Base-by-base conservation (phyloP, 2,888 invertebrate genomes). In the Drosophila acutilabella region DNA sequence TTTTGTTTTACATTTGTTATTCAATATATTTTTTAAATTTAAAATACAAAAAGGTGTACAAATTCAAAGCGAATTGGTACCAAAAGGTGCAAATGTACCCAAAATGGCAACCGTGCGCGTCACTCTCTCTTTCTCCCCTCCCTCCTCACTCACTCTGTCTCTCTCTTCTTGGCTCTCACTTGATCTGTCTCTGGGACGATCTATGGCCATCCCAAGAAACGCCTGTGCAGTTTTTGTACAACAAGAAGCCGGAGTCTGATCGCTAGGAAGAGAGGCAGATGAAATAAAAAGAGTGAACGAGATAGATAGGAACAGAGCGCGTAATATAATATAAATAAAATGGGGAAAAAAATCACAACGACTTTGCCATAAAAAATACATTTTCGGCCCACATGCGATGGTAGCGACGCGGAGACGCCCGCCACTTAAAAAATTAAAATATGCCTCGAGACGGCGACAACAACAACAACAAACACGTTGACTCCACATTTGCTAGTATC, bases 301-400 rank as follows among this genome's bases (percentile, higher is more conserved):
- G 18, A 57, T 8, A n/a, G 8, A 33, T n/a, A 23, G 23, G 23
- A 23, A 23, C 0, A 23, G 50, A 36, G 20, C 30, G 30, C 30
- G 8, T 64, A 53, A 45, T 56, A 42, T 41, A 64, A 30, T 20
- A 18, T 16, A 47, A 45, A 33, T 41, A 48, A 59, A 68, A 44
- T 23, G 23, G 14, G 64, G 69, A 66, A 71, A 84, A 60, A 73
- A 77, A 73, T 57, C 59, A 69, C 80, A 80, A 75, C 82, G 75
- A 85, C 83, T 82, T 82, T 61, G 89, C 84, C 89, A 84, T 84
- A 84, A 84, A 88, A 76, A 84, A 84, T 88, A 79, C 78, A 86
- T 84, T 82, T 84, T 86, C 86, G 88, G 83, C 84, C 84, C 84
- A 84, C 84, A 84, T 84, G 88, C 73, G 70, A 70, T 65, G 80